Base-by-base conservation (phyloP, 2,113 vertebrate genomes). In the Cacatua alba region DNA sequence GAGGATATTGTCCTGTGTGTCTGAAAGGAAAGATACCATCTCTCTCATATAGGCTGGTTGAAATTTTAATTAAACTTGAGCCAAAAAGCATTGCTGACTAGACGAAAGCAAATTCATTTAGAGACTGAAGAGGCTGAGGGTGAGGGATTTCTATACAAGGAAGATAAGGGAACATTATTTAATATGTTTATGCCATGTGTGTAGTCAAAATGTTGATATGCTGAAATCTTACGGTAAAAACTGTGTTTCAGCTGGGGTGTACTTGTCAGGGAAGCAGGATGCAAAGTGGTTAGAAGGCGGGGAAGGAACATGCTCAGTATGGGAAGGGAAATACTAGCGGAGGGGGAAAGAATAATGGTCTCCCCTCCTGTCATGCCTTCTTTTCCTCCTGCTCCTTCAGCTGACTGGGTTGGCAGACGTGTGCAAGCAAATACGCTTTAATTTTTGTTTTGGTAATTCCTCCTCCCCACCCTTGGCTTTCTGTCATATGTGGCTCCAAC, bases 1-100 rank as follows among this genome's bases (percentile, higher is more conserved):
- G 74, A 96, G 95, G 94, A 97, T 97, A 96, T 96, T 94, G 96
- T 96, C 95, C 96, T 89, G 94, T 91, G 81, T 94, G 88, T 96
- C 44, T 94, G 95, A 94, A 96, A 95, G 86, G 82, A 55, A 41
- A 94, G 96, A 97, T 96, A 91, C 10, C 43, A 95, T 96, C 94
- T 95, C 77, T 82, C 81, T 95, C 63, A 77, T 95, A 91, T 43
- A 72, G 77, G 52, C 91, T 94, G 83, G 74, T 94, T 92, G 94
- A 95, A 96, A 95, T 95, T 96, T 94, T 97, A 96, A 97, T 97
- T 97, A 96, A 96, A 92, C 92, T 94, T 1, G 4, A 94, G 91
- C 92, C 74, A 92, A 95, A 94, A 96, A 94, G 74, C 81, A 39
- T 49, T 87, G 81, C 92, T 96, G 96, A 96, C 86, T 76, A 89